These are phyloP conservation scores for Drosophila cognata DNA, from an alignment of 2,888 invertebrate genomes.

Conservation along the genomic window DNA sequence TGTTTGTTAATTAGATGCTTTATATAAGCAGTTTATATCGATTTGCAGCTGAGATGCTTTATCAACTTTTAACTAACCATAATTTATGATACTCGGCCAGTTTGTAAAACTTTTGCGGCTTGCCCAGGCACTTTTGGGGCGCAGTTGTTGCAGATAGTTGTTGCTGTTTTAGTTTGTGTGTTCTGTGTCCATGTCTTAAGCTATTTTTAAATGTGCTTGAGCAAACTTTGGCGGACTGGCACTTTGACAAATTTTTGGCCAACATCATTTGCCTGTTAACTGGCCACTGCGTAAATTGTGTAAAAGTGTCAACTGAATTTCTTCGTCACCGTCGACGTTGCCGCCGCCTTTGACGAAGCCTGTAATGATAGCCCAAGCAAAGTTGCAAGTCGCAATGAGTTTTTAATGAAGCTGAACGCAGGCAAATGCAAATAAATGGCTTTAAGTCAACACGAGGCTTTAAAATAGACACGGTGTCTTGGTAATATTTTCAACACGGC, in stretches of 20 bases:
- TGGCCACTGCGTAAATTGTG: slow-evolving; percentile 29
- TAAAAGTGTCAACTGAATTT: slow-evolving; percentile 31
- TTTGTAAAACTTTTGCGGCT: slow-evolving; percentile 52
- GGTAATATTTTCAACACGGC: slow-evolving; percentile 74
- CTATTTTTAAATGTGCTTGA: slow-evolving; percentile 77
- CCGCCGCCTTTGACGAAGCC: slow-evolving; percentile 23
- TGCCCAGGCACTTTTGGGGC: slow-evolving; percentile 43
- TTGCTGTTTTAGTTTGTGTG: slow-evolving; percentile 25
- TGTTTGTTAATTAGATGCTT: slow-evolving; percentile 36
- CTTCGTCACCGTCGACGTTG: slow-evolving; percentile 37
- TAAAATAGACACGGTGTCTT: slow-evolving; percentile 32
- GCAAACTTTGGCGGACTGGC: slow-evolving; percentile 47
- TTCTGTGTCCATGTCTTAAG: slow-evolving; percentile 66
- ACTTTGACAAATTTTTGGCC: slow-evolving; percentile 61
- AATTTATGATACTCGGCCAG: slow-evolving; percentile 69
- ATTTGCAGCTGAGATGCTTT: slow-evolving; percentile 40
- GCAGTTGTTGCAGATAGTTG: slow-evolving; percentile 31
- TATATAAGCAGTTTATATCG: slow-evolving; percentile 44
- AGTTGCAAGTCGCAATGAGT: slow-evolving; percentile 74
- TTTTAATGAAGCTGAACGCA: slow-evolving; percentile 70
- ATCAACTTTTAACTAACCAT: slow-evolving; percentile 72
- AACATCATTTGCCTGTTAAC: slow-evolving; percentile 57
- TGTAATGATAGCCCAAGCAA: slow-evolving; percentile 48
- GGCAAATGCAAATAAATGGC: slow-evolving; percentile 44
- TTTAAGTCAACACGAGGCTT: slow-evolving; percentile 45